Evolutionary conservation across 2,113 vertebrate species (phyloP).

Genomic region (Podarcis muralis): DNA sequence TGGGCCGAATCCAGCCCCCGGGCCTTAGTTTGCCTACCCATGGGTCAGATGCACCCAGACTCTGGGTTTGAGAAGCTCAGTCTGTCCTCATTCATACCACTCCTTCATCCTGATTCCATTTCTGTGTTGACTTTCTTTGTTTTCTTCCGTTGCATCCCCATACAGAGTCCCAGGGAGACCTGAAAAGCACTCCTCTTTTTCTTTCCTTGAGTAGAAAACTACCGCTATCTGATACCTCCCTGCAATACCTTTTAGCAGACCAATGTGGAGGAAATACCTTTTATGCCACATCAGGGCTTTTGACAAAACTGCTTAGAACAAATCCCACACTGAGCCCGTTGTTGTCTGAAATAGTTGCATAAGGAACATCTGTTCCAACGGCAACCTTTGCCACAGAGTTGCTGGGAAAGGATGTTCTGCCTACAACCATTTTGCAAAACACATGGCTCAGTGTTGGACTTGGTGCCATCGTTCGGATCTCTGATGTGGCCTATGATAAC

Average conservation of each 20-base stretch:
- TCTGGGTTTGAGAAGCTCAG: background rate
- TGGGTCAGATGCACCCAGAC: background rate
- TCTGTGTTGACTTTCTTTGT: background rate
- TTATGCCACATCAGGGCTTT: too few species aligned
- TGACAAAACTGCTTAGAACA: too few species aligned
- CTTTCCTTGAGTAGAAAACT: background rate
- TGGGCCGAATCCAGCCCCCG: too few species aligned
- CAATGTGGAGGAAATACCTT: too few species aligned
- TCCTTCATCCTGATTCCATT: background rate
- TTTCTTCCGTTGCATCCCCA: background rate
- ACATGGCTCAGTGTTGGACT: background rate
- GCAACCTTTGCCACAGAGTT: background rate
- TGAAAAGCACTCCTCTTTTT: background rate
- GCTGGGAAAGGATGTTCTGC: background rate
- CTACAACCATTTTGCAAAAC: background rate
- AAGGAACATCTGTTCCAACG: too few species aligned
- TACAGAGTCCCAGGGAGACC: background rate
- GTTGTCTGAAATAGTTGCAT: background rate
- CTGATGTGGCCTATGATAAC: background rate
- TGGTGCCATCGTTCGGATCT: background rate
- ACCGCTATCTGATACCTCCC: background rate
- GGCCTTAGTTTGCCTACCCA: too few species aligned
- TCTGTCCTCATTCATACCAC: background rate
- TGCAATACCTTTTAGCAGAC: background rate
- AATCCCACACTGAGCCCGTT: too few species aligned